These are phyloP conservation scores for Drosophila lacertosa DNA, from an alignment of 1,140 invertebrate species.

Conservation along the genomic window DNA sequence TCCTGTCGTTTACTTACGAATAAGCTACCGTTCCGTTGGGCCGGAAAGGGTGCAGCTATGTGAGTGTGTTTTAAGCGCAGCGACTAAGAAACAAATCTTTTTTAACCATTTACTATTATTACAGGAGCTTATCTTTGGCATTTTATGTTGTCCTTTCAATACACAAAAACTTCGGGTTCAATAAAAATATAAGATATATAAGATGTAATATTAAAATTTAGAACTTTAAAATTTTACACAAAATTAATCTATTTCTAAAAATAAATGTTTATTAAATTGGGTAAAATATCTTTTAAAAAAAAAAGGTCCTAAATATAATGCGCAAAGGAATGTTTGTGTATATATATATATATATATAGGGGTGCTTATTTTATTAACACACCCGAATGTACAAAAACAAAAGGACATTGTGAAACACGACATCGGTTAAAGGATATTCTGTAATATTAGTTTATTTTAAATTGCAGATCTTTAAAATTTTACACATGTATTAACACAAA, in stretches of 20 bases:
- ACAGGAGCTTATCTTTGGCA: not conserved
- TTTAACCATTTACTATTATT: not conserved
- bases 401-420: too few relatives aligned
- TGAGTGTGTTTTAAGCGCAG: slow-evolving; percentile 24
- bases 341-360: too few relatives aligned
- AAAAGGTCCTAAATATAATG: not conserved
- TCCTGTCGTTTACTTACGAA: slow-evolving; percentile 8
- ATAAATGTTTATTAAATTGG: not conserved
- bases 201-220: too few relatives aligned
- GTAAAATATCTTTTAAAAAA: not conserved
- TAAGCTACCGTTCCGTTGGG: slow-evolving; percentile 9
- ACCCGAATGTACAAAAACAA: too few relatives aligned
- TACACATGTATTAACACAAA: too few relatives aligned
- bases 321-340: not conserved
- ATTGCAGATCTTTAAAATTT: too few relatives aligned
- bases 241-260: not conserved
- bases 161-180: not conserved
- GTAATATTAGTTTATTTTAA: too few relatives aligned
- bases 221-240: too few relatives aligned
- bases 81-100: slow-evolving; percentile 29
- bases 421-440: too few relatives aligned
- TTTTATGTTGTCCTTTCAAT: not conserved
- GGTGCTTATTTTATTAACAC: too few relatives aligned
- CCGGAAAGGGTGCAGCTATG: slow-evolving; percentile 53
- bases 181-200: too few relatives aligned